Conservation (phyloP, 2,113 vertebrate genomes). For the Neogale vison region DNA sequence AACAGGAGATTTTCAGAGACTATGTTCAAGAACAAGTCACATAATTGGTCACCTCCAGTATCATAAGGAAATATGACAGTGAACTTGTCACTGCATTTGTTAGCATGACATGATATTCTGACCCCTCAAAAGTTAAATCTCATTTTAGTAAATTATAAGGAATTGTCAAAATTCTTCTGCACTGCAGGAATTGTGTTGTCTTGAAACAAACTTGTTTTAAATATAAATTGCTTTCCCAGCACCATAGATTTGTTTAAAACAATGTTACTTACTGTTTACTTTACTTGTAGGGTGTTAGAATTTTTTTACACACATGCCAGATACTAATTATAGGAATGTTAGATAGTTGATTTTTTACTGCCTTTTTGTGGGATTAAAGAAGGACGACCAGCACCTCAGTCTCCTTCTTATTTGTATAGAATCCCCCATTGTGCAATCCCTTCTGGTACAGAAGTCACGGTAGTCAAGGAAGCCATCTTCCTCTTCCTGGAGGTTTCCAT, state of each 20-base stretch:
- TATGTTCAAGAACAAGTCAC: not conserved
- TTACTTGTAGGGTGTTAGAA: not conserved
- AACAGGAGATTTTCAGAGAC: not conserved
- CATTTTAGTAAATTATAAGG: not conserved
- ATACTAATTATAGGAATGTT: not conserved
- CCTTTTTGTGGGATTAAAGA: not conserved
- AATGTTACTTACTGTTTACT: not conserved
- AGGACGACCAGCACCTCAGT: not conserved
- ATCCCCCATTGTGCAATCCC: not conserved
- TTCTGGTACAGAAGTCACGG: not conserved
- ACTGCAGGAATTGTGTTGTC: not conserved
- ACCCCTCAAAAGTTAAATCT: not conserved
- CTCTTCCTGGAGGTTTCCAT: not conserved
- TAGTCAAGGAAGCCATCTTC: not conserved
- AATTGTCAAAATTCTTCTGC: not conserved
- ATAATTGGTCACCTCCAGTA: not conserved
- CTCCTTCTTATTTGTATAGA: not conserved
- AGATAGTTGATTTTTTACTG: not conserved
- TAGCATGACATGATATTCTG: not conserved
- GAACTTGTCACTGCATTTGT: not conserved
- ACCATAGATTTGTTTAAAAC: not conserved
- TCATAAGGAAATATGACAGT: not conserved
- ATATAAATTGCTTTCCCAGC: not conserved
- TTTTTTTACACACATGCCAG: not conserved
- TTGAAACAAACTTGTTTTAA: constrained; percentile 16